These are phyloP conservation scores for Leptogaster cylindrica DNA, from an alignment of 2,888 invertebrate genomes.

Conservation along the genomic window DNA sequence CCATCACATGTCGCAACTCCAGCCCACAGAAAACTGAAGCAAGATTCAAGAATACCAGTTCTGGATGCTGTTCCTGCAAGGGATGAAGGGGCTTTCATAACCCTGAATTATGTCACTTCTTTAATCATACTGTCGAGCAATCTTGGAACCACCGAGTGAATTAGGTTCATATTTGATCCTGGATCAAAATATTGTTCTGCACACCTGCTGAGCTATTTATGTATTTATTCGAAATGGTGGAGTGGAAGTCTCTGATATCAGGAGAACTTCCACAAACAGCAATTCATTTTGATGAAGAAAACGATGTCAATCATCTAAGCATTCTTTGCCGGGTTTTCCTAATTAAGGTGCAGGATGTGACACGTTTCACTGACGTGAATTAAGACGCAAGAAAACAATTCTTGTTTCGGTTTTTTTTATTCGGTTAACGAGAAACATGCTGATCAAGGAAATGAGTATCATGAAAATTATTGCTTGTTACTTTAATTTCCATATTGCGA, in stretches of 20 bases:
- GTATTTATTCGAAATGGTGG: no score
- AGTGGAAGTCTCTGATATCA: background rate
- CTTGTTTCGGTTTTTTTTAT: no score
- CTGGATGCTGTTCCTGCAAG: no score
- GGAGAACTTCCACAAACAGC: background rate
- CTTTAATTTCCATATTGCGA: slow-evolving; percentile 4
- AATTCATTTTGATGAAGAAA: background rate
- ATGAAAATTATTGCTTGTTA: slow-evolving; percentile 14
- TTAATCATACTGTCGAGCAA: background rate
- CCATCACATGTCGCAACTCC: no score
- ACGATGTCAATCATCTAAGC: slow-evolving; percentile 19
- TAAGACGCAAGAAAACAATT: slow-evolving; percentile 1
- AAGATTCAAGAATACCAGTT: background rate
- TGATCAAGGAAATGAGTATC: slow-evolving; percentile 7
- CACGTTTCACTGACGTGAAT: slow-evolving; percentile 2
- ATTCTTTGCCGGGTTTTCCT: background rate
- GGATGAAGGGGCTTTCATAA: slow-evolving; percentile 8
- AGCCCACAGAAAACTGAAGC: background rate
- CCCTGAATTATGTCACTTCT: slow-evolving; percentile 8
- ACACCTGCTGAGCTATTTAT: slow-evolving; percentile 31
- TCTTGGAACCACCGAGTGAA: background rate
- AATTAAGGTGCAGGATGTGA: slow-evolving; percentile 25
- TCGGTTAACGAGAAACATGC: slow-evolving; percentile 22
- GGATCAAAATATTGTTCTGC: background rate
- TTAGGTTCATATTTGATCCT: slow-evolving; percentile 16